Conservation (phyloP, 2,888 invertebrate genomes). For the Entomobrya multifasciata region DNA sequence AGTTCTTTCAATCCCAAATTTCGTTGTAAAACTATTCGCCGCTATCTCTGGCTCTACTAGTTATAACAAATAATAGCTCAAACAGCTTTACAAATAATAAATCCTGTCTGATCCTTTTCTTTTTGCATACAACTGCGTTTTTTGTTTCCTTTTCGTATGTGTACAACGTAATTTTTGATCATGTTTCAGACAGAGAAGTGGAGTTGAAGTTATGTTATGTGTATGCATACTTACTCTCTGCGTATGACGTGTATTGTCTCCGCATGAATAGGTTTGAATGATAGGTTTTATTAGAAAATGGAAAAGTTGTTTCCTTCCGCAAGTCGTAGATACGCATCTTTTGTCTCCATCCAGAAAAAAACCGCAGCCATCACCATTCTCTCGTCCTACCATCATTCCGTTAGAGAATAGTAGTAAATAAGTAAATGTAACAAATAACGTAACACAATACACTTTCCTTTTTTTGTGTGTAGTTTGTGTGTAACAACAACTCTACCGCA, state of each 20-base stretch:
- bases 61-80: conserved; percentile 20
- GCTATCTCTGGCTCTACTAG: too few species aligned
- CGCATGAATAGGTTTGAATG: conserved; percentile 69
- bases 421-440: conserved; percentile 13
- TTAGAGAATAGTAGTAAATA: conserved; percentile 30
- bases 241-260: conserved; percentile 69
- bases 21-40: too few species aligned
- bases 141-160: background rate
- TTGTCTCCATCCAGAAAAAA: conserved; percentile 41
- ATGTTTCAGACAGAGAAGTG: background rate
- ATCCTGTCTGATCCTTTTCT: too few species aligned
- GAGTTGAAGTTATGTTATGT: too few species aligned
- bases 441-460: conserved; percentile 15
- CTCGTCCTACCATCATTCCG: background rate
- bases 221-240: conserved; percentile 59
- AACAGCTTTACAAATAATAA: background rate
- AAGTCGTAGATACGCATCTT: conserved; percentile 40
- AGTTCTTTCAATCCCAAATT: too few species aligned
- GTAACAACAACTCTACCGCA: conserved; percentile 26
- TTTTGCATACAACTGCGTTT: background rate
- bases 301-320: conserved; percentile 69
- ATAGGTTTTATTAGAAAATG: conserved; percentile 72
- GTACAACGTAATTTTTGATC: background rate
- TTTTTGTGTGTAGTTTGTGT: background rate
- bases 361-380: conserved; percentile 42